Percentiles rank a stretch among this genome's conserved stretches.
These are phyloP conservation scores for Peromyscus maniculatus DNA, from an alignment of 2,113 vertebrate genomes.

Conservation along the genomic window DNA sequence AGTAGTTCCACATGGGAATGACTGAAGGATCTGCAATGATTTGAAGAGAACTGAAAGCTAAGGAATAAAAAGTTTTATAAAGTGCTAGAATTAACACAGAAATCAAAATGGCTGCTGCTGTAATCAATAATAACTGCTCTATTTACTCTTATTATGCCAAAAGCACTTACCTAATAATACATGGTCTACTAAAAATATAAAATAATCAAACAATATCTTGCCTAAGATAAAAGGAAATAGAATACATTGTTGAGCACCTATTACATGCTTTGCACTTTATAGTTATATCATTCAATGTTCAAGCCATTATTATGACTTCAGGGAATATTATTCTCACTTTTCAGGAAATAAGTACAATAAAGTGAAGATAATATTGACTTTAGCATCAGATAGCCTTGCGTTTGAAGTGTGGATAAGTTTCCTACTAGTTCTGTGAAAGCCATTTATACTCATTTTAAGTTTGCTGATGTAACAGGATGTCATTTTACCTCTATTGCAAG, in stretches of 20 bases:
- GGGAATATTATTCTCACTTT: slow-evolving; percentile 43
- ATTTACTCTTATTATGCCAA: background rate
- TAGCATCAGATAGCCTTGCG: slow-evolving; percentile 16
- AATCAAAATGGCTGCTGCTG: slow-evolving; percentile 2
- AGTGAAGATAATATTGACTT: slow-evolving; percentile 29
- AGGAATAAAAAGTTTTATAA: background rate
- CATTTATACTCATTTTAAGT: background rate
- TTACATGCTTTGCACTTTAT: background rate
- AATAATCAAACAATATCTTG: background rate
- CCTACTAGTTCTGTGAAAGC: slow-evolving; percentile 2
- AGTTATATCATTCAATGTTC: slow-evolving; percentile 1
- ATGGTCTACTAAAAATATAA: background rate
- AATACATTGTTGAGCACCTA: background rate
- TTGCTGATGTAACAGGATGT: background rate
- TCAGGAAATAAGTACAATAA: slow-evolving; percentile 14
- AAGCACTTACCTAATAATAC: background rate
- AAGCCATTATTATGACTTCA: slow-evolving; percentile 19
- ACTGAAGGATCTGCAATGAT: background rate
- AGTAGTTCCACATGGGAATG: background rate
- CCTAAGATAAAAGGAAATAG: background rate
- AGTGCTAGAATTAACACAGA: background rate
- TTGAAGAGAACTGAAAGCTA: slow-evolving; percentile 47
- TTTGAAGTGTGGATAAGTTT: slow-evolving; percentile 33
- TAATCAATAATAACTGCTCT: slow-evolving; percentile 21
- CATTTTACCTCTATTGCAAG: background rate